These are phyloP conservation scores for Xanthorhoe designata DNA, from an alignment of 2,888 invertebrate genomes.

Conservation along the genomic window DNA sequence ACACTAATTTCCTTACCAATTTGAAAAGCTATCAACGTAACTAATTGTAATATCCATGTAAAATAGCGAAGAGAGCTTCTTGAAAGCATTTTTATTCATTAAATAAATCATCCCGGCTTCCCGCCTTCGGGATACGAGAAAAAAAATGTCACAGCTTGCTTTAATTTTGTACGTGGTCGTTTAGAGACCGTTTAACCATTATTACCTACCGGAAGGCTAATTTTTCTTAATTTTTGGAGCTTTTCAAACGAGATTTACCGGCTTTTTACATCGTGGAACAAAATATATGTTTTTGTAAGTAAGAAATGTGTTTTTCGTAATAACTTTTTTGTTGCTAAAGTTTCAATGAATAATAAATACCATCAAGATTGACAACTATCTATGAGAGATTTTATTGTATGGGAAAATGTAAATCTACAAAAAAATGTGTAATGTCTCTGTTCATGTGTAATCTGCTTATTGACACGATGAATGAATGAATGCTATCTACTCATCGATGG, in stretches of 20 bases:
- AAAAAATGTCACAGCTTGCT: constrained; percentile 81
- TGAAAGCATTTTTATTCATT: constrained; percentile 83
- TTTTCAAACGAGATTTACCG: constrained; percentile 56
- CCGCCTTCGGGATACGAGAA: constrained; percentile 70
- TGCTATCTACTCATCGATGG: too few relatives aligned
- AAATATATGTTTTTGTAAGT: constrained; percentile 21
- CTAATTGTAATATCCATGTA: constrained; percentile 78
- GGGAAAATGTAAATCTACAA: too few relatives aligned
- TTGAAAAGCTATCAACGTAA: constrained; percentile 68
- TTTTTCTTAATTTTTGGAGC: constrained; percentile 81
- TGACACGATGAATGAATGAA: too few relatives aligned
- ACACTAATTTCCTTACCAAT: constrained; percentile 57
- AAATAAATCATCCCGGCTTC: constrained; percentile 80
- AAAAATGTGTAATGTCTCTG: too few relatives aligned
- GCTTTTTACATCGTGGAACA: constrained; percentile 42
- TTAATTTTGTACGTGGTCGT: constrained; percentile 83
- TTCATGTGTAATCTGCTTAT: too few relatives aligned
- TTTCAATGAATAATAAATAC: neutral
- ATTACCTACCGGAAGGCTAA: constrained; percentile 75
- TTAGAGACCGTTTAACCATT: constrained; percentile 63
- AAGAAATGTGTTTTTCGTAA: constrained; percentile 20
- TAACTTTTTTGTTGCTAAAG: neutral
- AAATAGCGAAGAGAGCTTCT: constrained; percentile 60
- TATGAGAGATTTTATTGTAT: too few relatives aligned
- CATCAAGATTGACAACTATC: neutral